A percentile compares a stretch with the other conserved stretches of the same genome.
These are phyloP conservation scores for Lamprologus ornatipinnis DNA, from an alignment of 2,113 vertebrate species.

Conservation along the genomic window DNA sequence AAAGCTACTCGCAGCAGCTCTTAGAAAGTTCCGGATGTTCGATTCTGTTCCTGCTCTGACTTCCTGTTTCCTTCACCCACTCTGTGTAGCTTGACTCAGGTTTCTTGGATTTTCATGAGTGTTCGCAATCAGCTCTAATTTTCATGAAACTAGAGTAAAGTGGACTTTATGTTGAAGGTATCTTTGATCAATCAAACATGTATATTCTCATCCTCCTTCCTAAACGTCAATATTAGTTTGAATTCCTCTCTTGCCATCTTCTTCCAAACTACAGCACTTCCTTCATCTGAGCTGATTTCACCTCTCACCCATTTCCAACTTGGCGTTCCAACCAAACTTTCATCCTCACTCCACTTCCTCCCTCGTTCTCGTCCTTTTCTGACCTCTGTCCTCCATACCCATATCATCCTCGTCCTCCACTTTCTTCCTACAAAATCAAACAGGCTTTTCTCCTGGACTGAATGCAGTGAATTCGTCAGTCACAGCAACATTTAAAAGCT, in stretches of 20 bases:
- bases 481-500: background rate
- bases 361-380: fast-evolving
- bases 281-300: background rate
- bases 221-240: background rate
- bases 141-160: background rate
- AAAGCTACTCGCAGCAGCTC: background rate
- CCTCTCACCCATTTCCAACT: background rate
- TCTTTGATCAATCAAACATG: background rate
- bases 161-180: background rate
- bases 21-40: background rate
- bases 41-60: background rate
- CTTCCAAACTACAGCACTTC: background rate
- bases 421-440: background rate
- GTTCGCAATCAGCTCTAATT: background rate
- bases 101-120: background rate
- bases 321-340: background rate
- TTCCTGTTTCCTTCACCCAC: background rate
- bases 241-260: fast-evolving
- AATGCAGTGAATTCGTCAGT: background rate
- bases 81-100: background rate
- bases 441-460: background rate
- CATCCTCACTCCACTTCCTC: background rate
- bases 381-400: background rate
- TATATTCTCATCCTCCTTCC: background rate
- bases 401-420: background rate